Evolutionary conservation across 2,888 invertebrate species (phyloP), one percentile per base, ranked within the genome.

Genomic region (Macaria notata): DNA sequence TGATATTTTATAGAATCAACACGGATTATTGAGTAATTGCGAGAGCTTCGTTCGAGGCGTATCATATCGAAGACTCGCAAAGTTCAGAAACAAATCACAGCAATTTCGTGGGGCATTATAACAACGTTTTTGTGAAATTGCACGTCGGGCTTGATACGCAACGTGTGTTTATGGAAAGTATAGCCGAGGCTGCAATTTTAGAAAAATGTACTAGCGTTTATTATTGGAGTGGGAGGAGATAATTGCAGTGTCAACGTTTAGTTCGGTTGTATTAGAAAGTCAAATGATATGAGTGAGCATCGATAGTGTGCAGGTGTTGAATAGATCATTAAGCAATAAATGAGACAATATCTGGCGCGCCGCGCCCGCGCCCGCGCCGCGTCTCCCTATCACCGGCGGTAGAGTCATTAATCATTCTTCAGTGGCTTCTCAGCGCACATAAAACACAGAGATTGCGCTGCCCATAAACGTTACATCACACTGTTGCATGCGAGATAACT

Each of bases 251-350:
- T 69, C 60, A 68, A 63, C 55, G 59, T 64, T 69, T 62, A 63
- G 66, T 69, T 66, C 54, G 59, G 69, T 73, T 68, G 57, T 63
- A 71, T 80, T 82, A 80, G 81, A 84, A 81, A 84, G 81, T 75
- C 61, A 64, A 67, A 70, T 73, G 68, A 69, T 71, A 59, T 72
- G 74, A 74, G 60, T 64, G 56, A 61, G 58, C 62, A 66, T 66
- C 62, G 59, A 68, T 61, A 65, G 56, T 67, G 61, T 59, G 65
- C 61, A 63, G 58, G 74, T 73, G 76, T 78, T 84, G 77, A 84
- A 86, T 86, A 82, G 79, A 82, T 86, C 86, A 87, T 88, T 84
- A 86, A n/a, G 84, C 81, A 83, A 82, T 83, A 84, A 86, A 87
- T 83, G 84, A 85, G 86, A 87, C 86, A 86, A 86, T 87, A 87